These are phyloP conservation scores for Cyanoliseus patagonus DNA, from an alignment of 2,113 vertebrate species.

Conservation along the genomic window DNA sequence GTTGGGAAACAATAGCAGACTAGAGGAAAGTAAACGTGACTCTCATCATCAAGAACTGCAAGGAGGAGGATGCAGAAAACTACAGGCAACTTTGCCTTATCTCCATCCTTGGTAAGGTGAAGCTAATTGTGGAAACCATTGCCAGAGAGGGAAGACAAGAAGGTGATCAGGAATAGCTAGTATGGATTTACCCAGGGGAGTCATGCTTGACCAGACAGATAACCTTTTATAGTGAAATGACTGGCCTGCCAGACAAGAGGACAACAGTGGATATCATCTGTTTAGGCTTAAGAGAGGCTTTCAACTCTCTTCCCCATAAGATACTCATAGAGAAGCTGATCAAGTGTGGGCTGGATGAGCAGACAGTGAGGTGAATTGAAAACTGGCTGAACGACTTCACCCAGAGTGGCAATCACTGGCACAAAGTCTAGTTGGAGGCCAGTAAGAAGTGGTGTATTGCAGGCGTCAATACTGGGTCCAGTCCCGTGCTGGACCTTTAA, in stretches of 20 bases:
- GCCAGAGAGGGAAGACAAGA: not conserved
- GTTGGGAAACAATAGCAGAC: not conserved
- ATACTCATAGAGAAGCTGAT: not conserved
- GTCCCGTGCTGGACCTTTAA: not conserved
- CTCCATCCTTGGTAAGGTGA: not conserved
- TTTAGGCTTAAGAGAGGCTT: not conserved
- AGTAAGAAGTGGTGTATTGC: not conserved
- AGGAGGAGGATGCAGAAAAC: not conserved
- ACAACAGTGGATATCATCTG: not conserved
- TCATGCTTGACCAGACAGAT: not conserved
- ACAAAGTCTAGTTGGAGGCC: not conserved
- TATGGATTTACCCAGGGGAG: not conserved
- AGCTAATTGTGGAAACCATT: not conserved
- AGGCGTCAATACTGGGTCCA: not conserved
- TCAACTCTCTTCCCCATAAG: not conserved
- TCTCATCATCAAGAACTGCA: not conserved
- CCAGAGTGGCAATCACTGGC: not conserved
- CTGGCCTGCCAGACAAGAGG: not conserved
- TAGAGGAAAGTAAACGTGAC: not conserved
- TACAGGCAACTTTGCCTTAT: not conserved
- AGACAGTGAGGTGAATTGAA: not conserved
- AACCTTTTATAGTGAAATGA: not conserved
- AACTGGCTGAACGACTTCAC: not conserved
- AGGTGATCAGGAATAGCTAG: not conserved
- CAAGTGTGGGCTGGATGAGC: not conserved